phyloP scores from a whole-genome alignment of 1,140 invertebrate genomes.

The Drosophila tani region DNA sequence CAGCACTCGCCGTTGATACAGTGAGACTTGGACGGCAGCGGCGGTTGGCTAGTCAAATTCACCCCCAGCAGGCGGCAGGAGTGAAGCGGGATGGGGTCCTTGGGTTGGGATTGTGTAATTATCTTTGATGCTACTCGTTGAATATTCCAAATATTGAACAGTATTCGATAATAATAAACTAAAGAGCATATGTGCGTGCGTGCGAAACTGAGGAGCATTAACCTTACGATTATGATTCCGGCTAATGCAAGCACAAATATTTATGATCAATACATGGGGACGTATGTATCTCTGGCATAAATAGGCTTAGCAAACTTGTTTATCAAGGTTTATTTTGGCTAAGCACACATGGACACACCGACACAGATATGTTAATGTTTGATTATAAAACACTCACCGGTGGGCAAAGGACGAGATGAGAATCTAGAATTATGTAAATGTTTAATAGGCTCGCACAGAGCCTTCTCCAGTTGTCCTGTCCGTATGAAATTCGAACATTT shows the following conservation, averaged over 20 bases:
- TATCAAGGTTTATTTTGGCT: conserved; percentile 57
- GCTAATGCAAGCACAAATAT: conserved; percentile 55
- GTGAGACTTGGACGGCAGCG: conserved; percentile 78
- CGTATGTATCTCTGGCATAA: conserved; percentile 54
- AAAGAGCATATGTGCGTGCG: background rate
- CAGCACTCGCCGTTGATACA: conserved; percentile 90
- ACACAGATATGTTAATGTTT: conserved; percentile 50
- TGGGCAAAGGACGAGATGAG: conserved; percentile 9
- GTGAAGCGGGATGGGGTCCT: conserved; percentile 34
- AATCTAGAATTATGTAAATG: conserved; percentile 48
- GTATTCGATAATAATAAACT: conserved; percentile 71
- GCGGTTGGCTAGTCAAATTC: conserved; percentile 82
- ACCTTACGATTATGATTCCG: conserved; percentile 62
- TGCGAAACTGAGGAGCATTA: conserved; percentile 27
- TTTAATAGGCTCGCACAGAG: conserved; percentile 11
- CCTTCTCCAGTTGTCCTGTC: conserved; percentile 8
- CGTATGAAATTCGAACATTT: conserved; percentile 26
- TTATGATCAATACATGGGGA: conserved; percentile 59
- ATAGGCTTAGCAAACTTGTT: conserved; percentile 66
- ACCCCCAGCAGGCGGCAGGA: conserved; percentile 55
- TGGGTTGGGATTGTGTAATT: conserved; percentile 52
- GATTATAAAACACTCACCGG: conserved; percentile 40
- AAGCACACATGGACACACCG: conserved; percentile 23
- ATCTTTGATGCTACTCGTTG: conserved; percentile 67
- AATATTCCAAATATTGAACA: conserved; percentile 80